phyloP scores from a whole-genome alignment of 2,113 vertebrate species.

The Misgurnus mizolepis region DNA sequence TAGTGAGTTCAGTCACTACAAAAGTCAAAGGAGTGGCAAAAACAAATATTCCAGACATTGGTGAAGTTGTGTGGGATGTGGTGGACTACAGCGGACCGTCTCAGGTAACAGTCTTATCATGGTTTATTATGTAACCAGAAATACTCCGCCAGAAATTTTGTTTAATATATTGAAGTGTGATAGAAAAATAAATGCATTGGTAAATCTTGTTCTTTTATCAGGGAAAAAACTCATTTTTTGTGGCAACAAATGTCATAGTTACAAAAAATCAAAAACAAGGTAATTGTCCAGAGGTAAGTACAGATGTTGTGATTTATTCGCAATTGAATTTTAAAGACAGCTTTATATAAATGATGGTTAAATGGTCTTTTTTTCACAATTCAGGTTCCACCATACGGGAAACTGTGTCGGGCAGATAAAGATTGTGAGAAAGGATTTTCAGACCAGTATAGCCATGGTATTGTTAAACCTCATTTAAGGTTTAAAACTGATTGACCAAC shows the following conservation, averaged over 20 bases:
- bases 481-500: too few relatives aligned
- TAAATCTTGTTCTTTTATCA: constrained; percentile 43
- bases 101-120: constrained; percentile 62
- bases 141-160: too few relatives aligned
- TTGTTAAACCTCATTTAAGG: background rate
- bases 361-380: constrained; percentile 28
- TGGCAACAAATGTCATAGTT: constrained; percentile 75
- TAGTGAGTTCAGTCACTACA: constrained; percentile 73
- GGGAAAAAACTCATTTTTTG: constrained; percentile 78
- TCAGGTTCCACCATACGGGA: constrained; percentile 60
- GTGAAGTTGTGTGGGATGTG: constrained; percentile 71
- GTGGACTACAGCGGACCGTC: constrained; percentile 70
- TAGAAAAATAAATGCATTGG: too few relatives aligned
- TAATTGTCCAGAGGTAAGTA: constrained; percentile 78
- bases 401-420: constrained; percentile 68
- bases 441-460: constrained; percentile 79
- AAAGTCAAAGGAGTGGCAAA: constrained; percentile 76
- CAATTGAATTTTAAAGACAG: background rate
- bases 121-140: background rate
- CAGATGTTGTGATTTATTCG: background rate
- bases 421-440: constrained; percentile 71
- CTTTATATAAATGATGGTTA: background rate
- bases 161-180: too few relatives aligned
- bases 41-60: constrained; percentile 49
- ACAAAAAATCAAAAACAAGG: constrained; percentile 74